Evolutionary conservation across 1,140 invertebrate species (phyloP), one percentile per base, ranked within the genome.

Genomic region (Drosophila persimilis): DNA sequence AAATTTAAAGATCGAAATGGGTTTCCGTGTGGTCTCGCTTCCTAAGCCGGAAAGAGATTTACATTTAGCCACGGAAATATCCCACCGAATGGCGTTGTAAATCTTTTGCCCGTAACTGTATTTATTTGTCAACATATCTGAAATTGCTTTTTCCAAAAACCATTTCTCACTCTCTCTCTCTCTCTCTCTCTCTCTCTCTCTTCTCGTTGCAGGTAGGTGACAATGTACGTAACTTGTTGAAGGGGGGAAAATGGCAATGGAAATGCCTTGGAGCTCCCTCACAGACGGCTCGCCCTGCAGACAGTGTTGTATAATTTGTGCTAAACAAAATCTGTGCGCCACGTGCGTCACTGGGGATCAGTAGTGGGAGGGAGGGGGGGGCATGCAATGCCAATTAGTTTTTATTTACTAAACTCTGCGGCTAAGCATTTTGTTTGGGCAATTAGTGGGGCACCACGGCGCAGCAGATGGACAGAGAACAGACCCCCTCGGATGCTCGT

Each of bases 141-240:
- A 58, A 75, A 75, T 75, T 75, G 72, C 72, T 67, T 65, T 61
- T 73, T 58, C 71, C 65, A 43, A 52, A 52, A 65, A 74, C 43
- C 71, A 69, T 73, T 63, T 51, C 51, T 64, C 48, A 56, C 26
- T 3, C 24, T 48, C 35, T 20, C 47, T 52, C 20, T 15, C 35
- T 11, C 4, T 52, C 20, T 15, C 35, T 11, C 4, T 52, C 13
- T 57, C 20, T 48, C 4, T 20, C 3, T 53, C 73, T 47, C 64
- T 52, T 86, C 58, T 86, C 67, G 50, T 86, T 86, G 20, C 81
- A 86, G 81, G 81, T 86, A 86, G 81, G 81, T 86, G 81, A 86
- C 83, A 86, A 86, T 86, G 81, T 86, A 88, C 81, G 81, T 86
- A 83, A 83, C 54, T 63, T 57, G 56, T 71, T 51, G 46, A 31